Evolutionary conservation across 2,888 invertebrate genomes (phyloP).

Genomic region (Sinohyriopsis cumingii): DNA sequence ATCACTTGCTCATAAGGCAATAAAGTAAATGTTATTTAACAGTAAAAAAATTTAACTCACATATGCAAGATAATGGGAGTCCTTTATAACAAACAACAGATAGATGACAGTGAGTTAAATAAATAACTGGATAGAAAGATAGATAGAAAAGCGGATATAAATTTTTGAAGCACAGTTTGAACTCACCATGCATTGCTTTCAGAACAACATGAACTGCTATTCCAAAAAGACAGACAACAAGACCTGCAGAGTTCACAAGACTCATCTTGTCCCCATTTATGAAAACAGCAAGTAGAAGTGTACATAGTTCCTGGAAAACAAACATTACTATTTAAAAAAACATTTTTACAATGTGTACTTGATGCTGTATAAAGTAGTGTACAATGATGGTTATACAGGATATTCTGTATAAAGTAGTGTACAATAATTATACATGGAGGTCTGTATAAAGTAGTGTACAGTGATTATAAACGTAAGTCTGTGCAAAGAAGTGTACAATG

Average conservation of each 20-base stretch:
- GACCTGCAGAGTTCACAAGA: constrained; percentile 86
- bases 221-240: constrained; percentile 89
- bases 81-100: background rate
- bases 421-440: too few species aligned
- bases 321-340: background rate
- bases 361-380: too few species aligned
- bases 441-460: too few species aligned
- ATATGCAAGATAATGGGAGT: too few species aligned
- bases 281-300: constrained; percentile 89
- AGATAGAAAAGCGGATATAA: background rate
- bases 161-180: background rate
- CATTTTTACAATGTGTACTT: background rate
- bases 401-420: too few species aligned
- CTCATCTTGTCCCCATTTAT: constrained; percentile 90
- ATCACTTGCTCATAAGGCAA: background rate
- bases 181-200: constrained; percentile 68
- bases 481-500: too few species aligned
- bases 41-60: too few species aligned
- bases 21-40: background rate
- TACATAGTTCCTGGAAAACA: constrained; percentile 88
- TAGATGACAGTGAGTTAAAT: background rate
- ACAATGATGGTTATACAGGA: too few species aligned
- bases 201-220: constrained; percentile 86
- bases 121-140: background rate
- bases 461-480: too few species aligned